Conservation (phyloP, 2,113 vertebrate genomes). For the Aramus guarauna region DNA sequence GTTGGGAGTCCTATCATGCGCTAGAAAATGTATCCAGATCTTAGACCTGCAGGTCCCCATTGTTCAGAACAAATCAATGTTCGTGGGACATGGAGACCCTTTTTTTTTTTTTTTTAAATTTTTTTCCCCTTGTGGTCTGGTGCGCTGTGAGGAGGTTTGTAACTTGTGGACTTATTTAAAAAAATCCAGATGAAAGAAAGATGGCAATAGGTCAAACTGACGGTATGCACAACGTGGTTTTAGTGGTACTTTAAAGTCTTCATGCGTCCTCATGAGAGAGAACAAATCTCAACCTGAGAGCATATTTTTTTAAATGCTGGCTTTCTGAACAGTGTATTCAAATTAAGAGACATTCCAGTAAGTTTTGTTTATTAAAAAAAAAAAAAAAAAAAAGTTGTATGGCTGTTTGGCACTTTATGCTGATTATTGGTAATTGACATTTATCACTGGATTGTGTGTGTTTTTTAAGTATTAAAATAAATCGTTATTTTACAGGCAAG, state of each 20-base stretch:
- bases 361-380: constrained; percentile 81
- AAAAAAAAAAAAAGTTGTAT: constrained; percentile 73
- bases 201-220: constrained; percentile 19
- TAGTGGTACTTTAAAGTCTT: constrained; percentile 44
- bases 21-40: not conserved
- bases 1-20: not conserved
- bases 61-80: not conserved
- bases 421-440: constrained; percentile 95
- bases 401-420: constrained; percentile 99
- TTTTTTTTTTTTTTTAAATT: not conserved
- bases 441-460: constrained; percentile 93
- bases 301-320: constrained; percentile 51
- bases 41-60: not conserved
- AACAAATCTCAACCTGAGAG: constrained; percentile 59
- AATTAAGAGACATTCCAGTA: constrained; percentile 79
- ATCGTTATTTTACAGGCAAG: constrained; percentile 93
- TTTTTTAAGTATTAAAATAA: constrained; percentile 89
- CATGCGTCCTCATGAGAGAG: not conserved
- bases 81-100: not conserved
- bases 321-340: constrained; percentile 67
- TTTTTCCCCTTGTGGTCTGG: not conserved
- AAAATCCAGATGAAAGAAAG: not conserved
- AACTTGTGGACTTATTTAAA: constrained; percentile 34
- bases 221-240: constrained; percentile 14
- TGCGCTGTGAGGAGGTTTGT: constrained; percentile 36